phyloP scores from a whole-genome alignment of 92 coral and sea anemone genomes.

The Siderastrea siderea region DNA sequence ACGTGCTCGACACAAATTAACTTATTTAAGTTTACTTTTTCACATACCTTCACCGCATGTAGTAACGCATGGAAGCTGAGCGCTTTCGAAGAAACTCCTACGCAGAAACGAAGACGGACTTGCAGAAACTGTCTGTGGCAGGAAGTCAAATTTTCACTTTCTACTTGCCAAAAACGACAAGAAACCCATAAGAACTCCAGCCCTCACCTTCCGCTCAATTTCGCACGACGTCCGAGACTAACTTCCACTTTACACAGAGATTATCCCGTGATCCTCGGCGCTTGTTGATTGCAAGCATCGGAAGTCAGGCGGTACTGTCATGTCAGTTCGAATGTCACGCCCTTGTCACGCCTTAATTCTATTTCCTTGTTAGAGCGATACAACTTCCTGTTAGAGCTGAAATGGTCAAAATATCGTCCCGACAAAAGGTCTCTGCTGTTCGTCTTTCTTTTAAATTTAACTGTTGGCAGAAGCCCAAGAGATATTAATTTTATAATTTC shows the following conservation, averaged over 20 bases:
- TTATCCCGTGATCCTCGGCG: constrained; percentile 41
- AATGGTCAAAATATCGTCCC: too few species aligned
- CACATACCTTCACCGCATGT: constrained; percentile 41
- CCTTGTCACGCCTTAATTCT: background rate
- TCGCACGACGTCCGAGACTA: background rate
- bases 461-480: too few species aligned
- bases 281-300: background rate
- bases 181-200: background rate
- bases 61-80: background rate
- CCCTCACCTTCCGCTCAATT: background rate
- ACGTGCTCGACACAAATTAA: constrained; percentile 1
- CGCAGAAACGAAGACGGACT: background rate
- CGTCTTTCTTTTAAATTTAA: too few species aligned
- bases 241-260: background rate
- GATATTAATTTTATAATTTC: too few species aligned
- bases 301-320: background rate
- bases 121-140: too few species aligned
- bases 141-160: background rate
- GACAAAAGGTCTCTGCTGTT: too few species aligned
- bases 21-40: constrained; percentile 13
- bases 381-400: background rate
- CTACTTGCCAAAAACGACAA: background rate
- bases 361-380: background rate
- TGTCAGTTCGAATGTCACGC: background rate
- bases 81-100: background rate